A percentile compares a stretch with the other conserved stretches of the same genome.
phyloP scores from a whole-genome alignment of 2,797 vertebrate species.

The Aulostomus chinensis region DNA sequence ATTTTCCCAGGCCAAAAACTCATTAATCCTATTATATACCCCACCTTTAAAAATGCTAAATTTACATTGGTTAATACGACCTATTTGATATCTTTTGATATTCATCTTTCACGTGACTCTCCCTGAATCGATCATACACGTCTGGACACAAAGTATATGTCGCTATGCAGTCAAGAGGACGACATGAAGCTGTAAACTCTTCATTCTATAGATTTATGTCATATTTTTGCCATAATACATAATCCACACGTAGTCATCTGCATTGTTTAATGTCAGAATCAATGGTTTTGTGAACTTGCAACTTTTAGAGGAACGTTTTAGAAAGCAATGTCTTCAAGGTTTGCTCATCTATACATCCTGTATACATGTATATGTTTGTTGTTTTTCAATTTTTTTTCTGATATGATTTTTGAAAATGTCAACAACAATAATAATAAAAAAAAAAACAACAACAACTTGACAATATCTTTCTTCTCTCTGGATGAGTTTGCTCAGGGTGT shows the following conservation, averaged over 20 bases:
- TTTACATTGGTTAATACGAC: too few relatives aligned
- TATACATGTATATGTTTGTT: slow-evolving; percentile 19
- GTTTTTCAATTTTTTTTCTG: slow-evolving; percentile 43
- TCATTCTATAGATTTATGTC: slow-evolving; percentile 6
- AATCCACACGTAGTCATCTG: too few relatives aligned
- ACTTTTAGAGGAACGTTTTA: slow-evolving; percentile 35
- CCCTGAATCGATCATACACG: not conserved
- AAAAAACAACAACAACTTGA: slow-evolving; percentile 57
- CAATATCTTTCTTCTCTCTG: not conserved
- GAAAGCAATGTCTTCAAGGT: slow-evolving; percentile 18
- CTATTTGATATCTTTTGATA: too few relatives aligned
- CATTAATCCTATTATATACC: too few relatives aligned
- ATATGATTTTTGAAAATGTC: slow-evolving; percentile 55
- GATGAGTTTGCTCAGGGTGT: too few relatives aligned
- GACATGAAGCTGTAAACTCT: slow-evolving; percentile 15
- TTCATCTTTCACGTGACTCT: too few relatives aligned
- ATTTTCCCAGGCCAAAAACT: too few relatives aligned
- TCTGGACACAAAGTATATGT: slow-evolving; percentile 10
- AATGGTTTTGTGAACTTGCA: slow-evolving; percentile 42
- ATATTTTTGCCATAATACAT: too few relatives aligned
- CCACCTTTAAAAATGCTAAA: too few relatives aligned
- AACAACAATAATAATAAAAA: slow-evolving; percentile 63
- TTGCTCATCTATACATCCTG: slow-evolving; percentile 27
- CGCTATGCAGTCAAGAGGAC: slow-evolving; percentile 21
- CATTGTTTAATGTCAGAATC: slow-evolving; percentile 24